Percentiles rank a stretch among this genome's conserved stretches.
These are phyloP conservation scores for Lepidocyrtinus sp. DNA, from an alignment of 2,888 invertebrate species.

Conservation along the genomic window DNA sequence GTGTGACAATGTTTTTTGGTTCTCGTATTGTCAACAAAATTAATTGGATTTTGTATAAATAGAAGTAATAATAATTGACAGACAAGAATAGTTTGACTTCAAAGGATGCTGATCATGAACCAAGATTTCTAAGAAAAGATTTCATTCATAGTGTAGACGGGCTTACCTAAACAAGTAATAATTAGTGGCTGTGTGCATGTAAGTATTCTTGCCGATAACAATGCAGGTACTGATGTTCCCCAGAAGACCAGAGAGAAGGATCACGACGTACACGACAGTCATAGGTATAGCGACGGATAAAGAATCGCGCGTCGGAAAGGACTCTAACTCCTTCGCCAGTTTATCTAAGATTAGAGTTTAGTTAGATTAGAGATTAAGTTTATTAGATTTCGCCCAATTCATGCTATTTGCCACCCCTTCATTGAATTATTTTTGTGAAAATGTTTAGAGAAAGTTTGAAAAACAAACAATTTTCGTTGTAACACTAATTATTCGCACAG, in stretches of 20 bases:
- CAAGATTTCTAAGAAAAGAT: background rate
- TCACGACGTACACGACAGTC: conserved; percentile 79
- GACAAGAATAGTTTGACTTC: no score
- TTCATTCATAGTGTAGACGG: background rate
- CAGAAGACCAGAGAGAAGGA: conserved; percentile 83
- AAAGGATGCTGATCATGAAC: background rate
- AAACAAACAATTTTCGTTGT: no score
- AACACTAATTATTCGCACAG: no score
- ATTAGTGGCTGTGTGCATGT: conserved; percentile 88
- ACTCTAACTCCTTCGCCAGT: conserved; percentile 33
- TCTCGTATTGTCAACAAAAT: conserved; percentile 10
- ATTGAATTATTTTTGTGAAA: no score
- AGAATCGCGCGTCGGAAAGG: conserved; percentile 51
- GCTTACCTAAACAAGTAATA: conserved; percentile 79
- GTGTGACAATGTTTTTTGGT: background rate
- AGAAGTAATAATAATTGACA: background rate
- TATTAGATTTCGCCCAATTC: no score
- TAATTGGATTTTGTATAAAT: conserved; percentile 18
- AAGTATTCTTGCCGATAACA: conserved; percentile 82
- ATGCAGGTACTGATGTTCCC: conserved; percentile 86
- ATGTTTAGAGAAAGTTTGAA: no score
- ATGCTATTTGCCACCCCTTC: no score
- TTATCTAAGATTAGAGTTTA: conserved; percentile 20
- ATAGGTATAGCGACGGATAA: conserved; percentile 74
- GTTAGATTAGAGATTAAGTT: conserved; percentile 32